phyloP scores from a whole-genome alignment of 2,888 invertebrate species.

The Tipula unca region DNA sequence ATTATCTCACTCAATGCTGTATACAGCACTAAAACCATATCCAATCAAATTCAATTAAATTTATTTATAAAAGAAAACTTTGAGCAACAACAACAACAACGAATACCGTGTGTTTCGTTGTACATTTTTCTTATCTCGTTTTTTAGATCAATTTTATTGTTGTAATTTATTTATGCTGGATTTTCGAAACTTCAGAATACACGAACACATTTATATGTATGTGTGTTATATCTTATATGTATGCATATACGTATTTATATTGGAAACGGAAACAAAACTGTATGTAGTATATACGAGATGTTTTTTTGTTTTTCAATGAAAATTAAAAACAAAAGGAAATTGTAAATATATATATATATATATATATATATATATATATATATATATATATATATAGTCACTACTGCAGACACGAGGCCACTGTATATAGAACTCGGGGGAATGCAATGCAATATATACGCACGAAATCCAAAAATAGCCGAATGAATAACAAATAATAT shows the following conservation, averaged over 20 bases:
- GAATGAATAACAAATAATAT: background rate
- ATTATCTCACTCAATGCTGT: background rate
- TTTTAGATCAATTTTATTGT: background rate
- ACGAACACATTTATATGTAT: too few relatives aligned
- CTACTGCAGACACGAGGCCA: background rate
- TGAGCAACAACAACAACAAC: background rate
- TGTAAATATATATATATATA: background rate
- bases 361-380: background rate
- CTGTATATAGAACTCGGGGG: background rate
- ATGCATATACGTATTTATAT: too few relatives aligned
- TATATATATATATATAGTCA: background rate
- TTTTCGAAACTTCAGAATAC: background rate
- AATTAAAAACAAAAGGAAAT: background rate
- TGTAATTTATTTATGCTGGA: background rate
- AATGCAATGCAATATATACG: background rate
- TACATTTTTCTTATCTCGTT: background rate
- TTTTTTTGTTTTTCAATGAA: conserved; percentile 9
- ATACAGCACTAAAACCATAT: conserved; percentile 9
- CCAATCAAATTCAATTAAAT: background rate
- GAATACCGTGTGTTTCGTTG: background rate
- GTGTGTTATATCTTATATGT: too few relatives aligned
- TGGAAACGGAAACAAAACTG: background rate
- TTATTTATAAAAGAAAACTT: background rate
- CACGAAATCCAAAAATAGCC: background rate
- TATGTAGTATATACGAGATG: background rate